Evolutionary conservation across 2,113 vertebrate species (phyloP), one percentile per base, ranked within the genome.

Genomic region (Pheucticus melanocephalus): DNA sequence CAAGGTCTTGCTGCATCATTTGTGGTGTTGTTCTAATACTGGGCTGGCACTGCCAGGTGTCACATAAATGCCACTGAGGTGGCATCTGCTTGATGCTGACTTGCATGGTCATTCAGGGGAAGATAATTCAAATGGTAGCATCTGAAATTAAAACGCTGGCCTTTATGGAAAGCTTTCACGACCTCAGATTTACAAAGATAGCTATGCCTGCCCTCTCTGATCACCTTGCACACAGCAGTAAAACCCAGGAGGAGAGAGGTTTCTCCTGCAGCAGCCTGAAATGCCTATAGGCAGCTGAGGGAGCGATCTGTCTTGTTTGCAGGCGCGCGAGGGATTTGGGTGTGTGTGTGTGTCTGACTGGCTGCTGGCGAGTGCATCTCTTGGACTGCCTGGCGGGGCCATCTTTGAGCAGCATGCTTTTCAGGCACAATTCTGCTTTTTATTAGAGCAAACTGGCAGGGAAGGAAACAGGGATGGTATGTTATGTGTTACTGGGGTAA

Each of bases 361-460:
- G 40, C 78, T 59, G 70, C 82, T 93, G 84, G 89, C 1, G 23
- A 88, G 61, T 8, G 60, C 87, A 73, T 85, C 71, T 25, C 14
- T 82, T 16, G 76, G 60, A 45, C 57, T 56, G 66, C 75, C 82
- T 39, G 61, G 71, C 1, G 1, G 79, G 65, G 76, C 86, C 53
- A 45, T 95, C 88, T 96, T 90, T 42, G 60, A 68, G 37, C 70
- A 88, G 70, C 63, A 30, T 51, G 87, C 85, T 94, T 95, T 94
- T 89, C 72, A 95, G 87, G 88, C 91, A 73, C 82, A 71, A 70
- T 73, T 86, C 92, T 97, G 95, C 90, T 96, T 97, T 82, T 91
- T 92, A 94, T 97, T 97, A 95, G 50, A 87, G 63, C 75, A 94
- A 77, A 91, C 90, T 95, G 95, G 86, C 94, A 90, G 64, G 2